Evolutionary conservation across 2,113 vertebrate genomes (phyloP).

Genomic region (Oryzias melastigma): DNA sequence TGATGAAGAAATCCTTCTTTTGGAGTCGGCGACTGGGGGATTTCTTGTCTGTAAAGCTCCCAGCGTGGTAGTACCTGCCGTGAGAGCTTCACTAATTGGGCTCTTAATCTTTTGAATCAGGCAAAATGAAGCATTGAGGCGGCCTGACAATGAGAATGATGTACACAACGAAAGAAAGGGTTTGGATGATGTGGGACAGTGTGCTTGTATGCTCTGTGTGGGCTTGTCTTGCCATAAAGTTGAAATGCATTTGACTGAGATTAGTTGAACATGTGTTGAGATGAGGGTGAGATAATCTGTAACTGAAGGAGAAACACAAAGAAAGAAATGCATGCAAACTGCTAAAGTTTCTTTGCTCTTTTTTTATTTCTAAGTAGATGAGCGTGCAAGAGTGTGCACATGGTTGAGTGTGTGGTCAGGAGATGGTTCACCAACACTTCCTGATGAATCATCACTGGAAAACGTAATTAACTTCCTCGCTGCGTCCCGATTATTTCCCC

Average conservation of each 20-base stretch:
- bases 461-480: constrained; percentile 59
- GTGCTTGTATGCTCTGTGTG: not conserved
- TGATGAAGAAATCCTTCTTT: constrained; percentile 58
- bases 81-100: constrained; percentile 64
- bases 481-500: constrained; percentile 55
- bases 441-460: constrained; percentile 64
- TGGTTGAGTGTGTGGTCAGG: constrained; percentile 14
- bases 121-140: constrained; percentile 6
- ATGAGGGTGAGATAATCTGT: constrained; percentile 2
- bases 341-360: not conserved
- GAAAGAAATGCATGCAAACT: not conserved
- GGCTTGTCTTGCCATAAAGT: not conserved
- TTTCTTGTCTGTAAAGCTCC: constrained; percentile 57
- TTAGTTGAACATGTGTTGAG: not conserved
- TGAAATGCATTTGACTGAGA: not conserved
- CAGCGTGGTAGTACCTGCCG: constrained; percentile 46
- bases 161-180: constrained; percentile 1
- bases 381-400: not conserved
- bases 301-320: not conserved
- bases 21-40: constrained; percentile 46
- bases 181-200: not conserved
- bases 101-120: constrained; percentile 43
- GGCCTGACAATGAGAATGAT: constrained; percentile 14
- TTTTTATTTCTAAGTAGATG: not conserved
- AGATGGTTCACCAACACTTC: constrained; percentile 35